Base-by-base conservation (phyloP, 2,888 invertebrate genomes). In the Chrysodeixis includens region DNA sequence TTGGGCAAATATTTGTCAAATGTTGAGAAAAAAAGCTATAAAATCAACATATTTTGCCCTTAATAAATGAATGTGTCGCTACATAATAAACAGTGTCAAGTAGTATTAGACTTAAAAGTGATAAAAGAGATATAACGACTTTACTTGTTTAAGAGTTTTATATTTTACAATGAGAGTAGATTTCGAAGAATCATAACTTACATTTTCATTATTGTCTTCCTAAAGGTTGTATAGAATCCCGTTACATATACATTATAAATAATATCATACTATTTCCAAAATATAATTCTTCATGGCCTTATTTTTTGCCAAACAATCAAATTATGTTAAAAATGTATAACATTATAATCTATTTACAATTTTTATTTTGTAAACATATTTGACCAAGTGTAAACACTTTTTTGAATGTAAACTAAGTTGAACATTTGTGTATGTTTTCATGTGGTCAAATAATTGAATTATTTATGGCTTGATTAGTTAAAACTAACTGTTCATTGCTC, bases 131-230 rank as follows among this genome's bases (percentile, higher is more conserved):
- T 26, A 2, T 26, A 26, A 26, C 6, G 26, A 26, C 26, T 26
- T 26, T 4, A 6, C 3, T 26, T 26, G n/a, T 35, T 35, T 12
- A 1, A 2, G 10, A 35, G 49, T 6, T 1, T 16, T 20, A 2
- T 64, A 26, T 16, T 51, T 20, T 54, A 56, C 16, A 57, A 55
- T 56, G 14, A 65, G 32, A 30, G 49, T 59, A 16, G 8, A 10
- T 14, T 14, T 30, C 9, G 61, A 54, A 49, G 0, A 58, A 44
- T 44, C 14, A 49, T 30, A 22, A 54, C 12, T 9, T 59, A 51
- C 32, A 56, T 58, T n/a, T 64, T 61, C 69, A 59, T 70, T 51
- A 54, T 66, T 54, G 75, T 73, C 73, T 73, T 73, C 75, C 75
- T 62, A 16, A 0, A 20, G 62, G 71, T 73, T 74, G 70, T 73